Evolutionary conservation across 2,888 invertebrate genomes (phyloP).

Genomic region (Halictus ligatus): DNA sequence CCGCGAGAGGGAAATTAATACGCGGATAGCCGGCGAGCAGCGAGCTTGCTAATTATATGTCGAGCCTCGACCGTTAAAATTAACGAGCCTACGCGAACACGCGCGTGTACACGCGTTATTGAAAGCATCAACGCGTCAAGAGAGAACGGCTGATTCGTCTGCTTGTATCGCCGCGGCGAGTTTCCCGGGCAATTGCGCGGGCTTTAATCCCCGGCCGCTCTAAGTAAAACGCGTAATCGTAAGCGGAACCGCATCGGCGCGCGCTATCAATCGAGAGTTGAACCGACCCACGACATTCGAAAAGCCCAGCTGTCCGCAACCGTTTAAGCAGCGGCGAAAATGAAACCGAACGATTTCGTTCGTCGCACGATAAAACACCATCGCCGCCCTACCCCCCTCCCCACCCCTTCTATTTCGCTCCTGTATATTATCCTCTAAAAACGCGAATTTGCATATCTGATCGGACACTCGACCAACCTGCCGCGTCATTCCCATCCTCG

Average conservation of each 20-base stretch:
- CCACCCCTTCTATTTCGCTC: not conserved
- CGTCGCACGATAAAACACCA: not conserved
- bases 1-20: not conserved
- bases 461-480: slow-evolving; percentile 3
- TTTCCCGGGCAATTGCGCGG: not conserved
- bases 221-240: not conserved
- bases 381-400: not conserved
- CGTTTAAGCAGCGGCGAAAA: not conserved
- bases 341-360: not conserved
- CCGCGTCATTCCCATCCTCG: slow-evolving; percentile 7
- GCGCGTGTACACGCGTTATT: not conserved
- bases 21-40: not conserved
- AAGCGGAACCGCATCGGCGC: not conserved
- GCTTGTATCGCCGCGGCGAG: not conserved
- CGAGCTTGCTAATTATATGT: not conserved
- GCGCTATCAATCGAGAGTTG: not conserved
- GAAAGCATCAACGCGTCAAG: slow-evolving; percentile 1
- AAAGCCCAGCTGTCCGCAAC: not conserved
- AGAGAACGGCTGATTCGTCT: not conserved
- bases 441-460: slow-evolving; percentile 15
- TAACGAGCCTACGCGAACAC: not conserved
- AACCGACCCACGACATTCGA: not conserved
- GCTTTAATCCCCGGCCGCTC: not conserved
- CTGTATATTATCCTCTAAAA: slow-evolving; percentile 3
- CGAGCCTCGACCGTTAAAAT: not conserved